Evolutionary conservation across 2,888 invertebrate species (phyloP).

Genomic region (Strigamia maritima): DNA sequence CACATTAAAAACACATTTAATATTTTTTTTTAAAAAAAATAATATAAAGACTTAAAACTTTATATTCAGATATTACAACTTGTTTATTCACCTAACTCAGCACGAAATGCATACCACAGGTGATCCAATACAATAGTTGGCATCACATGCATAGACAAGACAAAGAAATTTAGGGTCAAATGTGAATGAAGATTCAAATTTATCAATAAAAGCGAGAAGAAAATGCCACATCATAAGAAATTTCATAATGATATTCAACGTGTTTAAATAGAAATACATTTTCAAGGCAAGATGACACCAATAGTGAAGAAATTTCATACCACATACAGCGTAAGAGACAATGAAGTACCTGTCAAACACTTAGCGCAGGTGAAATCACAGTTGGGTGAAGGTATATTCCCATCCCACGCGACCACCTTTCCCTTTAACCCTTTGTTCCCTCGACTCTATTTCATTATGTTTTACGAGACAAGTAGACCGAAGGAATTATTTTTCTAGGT

Average conservation of each 20-base stretch:
- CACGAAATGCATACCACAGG: not conserved
- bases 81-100: not conserved
- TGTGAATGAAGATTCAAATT: not conserved
- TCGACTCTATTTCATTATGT: slow-evolving; percentile 15
- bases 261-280: not conserved
- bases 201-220: not conserved
- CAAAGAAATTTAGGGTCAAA: not conserved
- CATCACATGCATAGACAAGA: not conserved
- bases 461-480: slow-evolving; percentile 15
- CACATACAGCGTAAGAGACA: not conserved
- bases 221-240: not conserved
- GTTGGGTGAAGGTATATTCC: slow-evolving; percentile 15
- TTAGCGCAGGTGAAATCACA: not conserved
- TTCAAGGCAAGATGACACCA: slow-evolving; percentile 1
- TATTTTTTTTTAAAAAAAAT: not conserved
- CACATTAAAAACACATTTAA: no score
- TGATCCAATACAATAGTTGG: not conserved
- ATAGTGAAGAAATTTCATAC: not conserved
- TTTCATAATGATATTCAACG: no score
- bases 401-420: slow-evolving; percentile 6
- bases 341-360: slow-evolving; percentile 5
- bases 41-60: not conserved
- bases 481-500: slow-evolving; percentile 10
- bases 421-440: slow-evolving; percentile 15
- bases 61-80: not conserved